Evolutionary conservation across 2,113 vertebrate genomes (phyloP).

Genomic region (Elephas maximus): DNA sequence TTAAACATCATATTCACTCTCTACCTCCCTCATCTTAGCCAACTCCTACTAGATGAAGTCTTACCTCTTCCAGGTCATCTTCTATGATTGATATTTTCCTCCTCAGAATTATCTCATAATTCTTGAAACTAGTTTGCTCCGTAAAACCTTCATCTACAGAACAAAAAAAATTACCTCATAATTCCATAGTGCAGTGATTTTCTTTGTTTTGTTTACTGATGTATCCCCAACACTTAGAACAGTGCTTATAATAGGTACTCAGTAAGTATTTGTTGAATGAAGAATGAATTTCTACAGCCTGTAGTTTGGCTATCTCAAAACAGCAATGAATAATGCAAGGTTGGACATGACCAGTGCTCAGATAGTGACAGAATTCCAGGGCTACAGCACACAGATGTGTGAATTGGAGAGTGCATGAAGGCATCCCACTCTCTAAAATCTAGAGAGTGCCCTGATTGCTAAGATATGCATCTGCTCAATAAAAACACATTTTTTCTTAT

Average conservation of each 20-base stretch:
- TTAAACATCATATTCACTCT: neutral
- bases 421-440: neutral
- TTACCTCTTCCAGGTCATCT: neutral
- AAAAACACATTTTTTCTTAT: neutral
- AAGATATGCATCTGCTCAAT: neutral
- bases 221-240: too few relatives aligned
- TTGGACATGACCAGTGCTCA: neutral
- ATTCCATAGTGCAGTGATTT: too few relatives aligned
- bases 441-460: neutral
- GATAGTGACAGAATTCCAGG: neutral
- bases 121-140: neutral
- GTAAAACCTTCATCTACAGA: too few relatives aligned
- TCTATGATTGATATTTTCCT: neutral
- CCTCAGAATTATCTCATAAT: neutral
- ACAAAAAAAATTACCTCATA: too few relatives aligned
- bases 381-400: neutral
- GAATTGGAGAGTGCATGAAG: neutral
- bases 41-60: neutral
- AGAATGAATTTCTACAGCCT: neutral
- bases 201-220: too few relatives aligned
- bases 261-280: too few relatives aligned
- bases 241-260: too few relatives aligned
- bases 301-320: slow-evolving; percentile 20
- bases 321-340: slow-evolving; percentile 16
- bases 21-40: neutral